Evolutionary conservation across 2,888 invertebrate genomes (phyloP).

Genomic region (Drosophila lutescens): DNA sequence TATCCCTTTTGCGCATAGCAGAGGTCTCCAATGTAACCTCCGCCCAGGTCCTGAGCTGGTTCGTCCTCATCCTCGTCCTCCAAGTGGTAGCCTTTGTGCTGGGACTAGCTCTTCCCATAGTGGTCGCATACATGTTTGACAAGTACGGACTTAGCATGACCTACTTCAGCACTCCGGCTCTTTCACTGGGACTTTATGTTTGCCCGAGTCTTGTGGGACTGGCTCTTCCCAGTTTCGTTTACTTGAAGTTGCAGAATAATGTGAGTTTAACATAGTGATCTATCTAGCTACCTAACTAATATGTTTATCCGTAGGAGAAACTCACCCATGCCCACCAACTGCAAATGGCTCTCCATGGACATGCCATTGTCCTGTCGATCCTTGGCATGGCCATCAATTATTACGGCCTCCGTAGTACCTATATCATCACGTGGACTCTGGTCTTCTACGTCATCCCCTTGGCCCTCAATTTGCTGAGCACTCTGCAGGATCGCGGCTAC

Average conservation of each 20-base stretch:
- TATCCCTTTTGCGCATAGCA: slow-evolving; percentile 76
- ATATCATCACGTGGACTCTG: slow-evolving; percentile 72
- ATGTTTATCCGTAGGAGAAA: slow-evolving; percentile 59
- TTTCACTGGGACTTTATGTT: slow-evolving; percentile 83
- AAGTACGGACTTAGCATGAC: slow-evolving; percentile 84
- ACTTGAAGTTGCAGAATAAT: slow-evolving; percentile 66
- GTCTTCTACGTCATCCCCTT: slow-evolving; percentile 74
- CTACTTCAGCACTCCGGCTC: slow-evolving; percentile 86
- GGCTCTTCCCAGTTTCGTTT: slow-evolving; percentile 72
- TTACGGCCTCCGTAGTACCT: slow-evolving; percentile 73
- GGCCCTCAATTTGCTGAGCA: slow-evolving; percentile 72
- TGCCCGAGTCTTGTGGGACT: slow-evolving; percentile 81
- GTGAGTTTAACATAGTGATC: slow-evolving; percentile 69
- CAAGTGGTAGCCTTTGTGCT: slow-evolving; percentile 71
- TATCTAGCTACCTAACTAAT: no score
- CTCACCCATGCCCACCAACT: slow-evolving; percentile 67
- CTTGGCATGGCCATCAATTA: slow-evolving; percentile 61
- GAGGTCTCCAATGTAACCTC: slow-evolving; percentile 61
- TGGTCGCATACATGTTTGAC: slow-evolving; percentile 83
- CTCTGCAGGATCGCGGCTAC: slow-evolving; percentile 70
- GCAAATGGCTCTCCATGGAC: slow-evolving; percentile 80
- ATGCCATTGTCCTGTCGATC: slow-evolving; percentile 71
- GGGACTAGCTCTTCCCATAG: slow-evolving; percentile 74
- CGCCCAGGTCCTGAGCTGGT: slow-evolving; percentile 60
- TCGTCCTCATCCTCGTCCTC: slow-evolving; percentile 35